These are phyloP conservation scores for Uloborus diversus DNA, from an alignment of 1,140 invertebrate species.

Conservation along the genomic window DNA sequence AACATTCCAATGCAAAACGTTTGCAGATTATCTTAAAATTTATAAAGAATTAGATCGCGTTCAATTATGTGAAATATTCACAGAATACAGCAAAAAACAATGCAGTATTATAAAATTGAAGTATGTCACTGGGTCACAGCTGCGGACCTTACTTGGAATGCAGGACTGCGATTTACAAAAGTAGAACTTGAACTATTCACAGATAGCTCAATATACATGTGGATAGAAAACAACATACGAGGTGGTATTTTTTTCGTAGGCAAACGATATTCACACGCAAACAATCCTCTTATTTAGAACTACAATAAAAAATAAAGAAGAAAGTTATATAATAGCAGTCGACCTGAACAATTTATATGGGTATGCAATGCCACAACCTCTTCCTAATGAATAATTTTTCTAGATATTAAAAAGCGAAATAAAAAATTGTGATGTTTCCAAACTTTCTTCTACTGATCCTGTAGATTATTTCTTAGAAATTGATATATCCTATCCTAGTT, in stretches of 20 bases:
- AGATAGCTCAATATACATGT: background rate
- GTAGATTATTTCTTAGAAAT: conserved; percentile 60
- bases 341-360: conserved; percentile 55
- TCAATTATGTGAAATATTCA: background rate
- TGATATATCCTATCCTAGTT: conserved; percentile 60
- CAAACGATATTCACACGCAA: conserved; percentile 7
- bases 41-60: background rate
- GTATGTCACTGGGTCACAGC: background rate
- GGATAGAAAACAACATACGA: background rate
- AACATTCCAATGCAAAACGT: background rate
- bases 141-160: background rate
- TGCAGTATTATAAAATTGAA: background rate
- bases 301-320: background rate
- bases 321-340: background rate
- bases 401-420: conserved; percentile 33
- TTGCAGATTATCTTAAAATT: background rate
- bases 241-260: background rate
- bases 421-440: conserved; percentile 4
- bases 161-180: background rate
- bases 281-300: background rate
- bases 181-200: background rate
- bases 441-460: background rate
- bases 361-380: conserved; percentile 41
- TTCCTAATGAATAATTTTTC: conserved; percentile 23
- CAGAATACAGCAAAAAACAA: background rate